Evolutionary conservation across 64 coral and sea anemone genomes (phyloP), one percentile per base, ranked within the genome.

Genomic region (Actinia equina): DNA sequence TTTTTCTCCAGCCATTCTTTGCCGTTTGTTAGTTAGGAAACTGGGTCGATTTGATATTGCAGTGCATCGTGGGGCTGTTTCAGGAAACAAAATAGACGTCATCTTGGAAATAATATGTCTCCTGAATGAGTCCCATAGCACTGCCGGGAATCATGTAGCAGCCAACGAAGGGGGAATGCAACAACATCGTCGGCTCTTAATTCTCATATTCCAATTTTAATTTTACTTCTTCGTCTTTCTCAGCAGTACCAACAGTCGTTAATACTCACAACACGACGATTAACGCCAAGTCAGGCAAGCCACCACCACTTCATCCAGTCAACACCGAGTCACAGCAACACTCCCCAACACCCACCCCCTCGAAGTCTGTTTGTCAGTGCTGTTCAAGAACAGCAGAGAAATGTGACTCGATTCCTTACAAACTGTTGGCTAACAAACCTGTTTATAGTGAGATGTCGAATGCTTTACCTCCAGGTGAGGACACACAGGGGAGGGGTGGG

Each of bases 391-490:
- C 5, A 6, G 7, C 69, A 27, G 55, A 55, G 22, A 90, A 82
- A 49, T 82, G 80, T 17, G 80, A 14, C 30, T 60, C 82, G 45
- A 46, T 56, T 43, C 70, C 82, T 8, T 10, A 41, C 16, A 77
- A 57, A 41, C 30, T 85, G 64, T 53, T 85, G 2, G 19, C 5
- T 11, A 82, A 44, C 22, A 90, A 85, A 71, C 44, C 27, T 41
- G 83, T 90, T 17, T 90, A 85, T 77, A 70, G 22, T 54, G 64
- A 58, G 5, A 71, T 55, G 45, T 41, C 3, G 10, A 59, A 82
- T 57, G 22, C 51, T 2, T 17, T 53, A 12, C 61, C 42, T 6
- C 30, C 58, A 14, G 64, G 80, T 84, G 63, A 77, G 88, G 84
- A 69, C 37, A 20, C 43, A 82, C 46, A 22, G 45, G 20, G 80